Percentiles rank a stretch among this genome's conserved stretches.
These are phyloP conservation scores for Drosophila virilis DNA, from an alignment of 1,140 invertebrate species.

Conservation along the genomic window DNA sequence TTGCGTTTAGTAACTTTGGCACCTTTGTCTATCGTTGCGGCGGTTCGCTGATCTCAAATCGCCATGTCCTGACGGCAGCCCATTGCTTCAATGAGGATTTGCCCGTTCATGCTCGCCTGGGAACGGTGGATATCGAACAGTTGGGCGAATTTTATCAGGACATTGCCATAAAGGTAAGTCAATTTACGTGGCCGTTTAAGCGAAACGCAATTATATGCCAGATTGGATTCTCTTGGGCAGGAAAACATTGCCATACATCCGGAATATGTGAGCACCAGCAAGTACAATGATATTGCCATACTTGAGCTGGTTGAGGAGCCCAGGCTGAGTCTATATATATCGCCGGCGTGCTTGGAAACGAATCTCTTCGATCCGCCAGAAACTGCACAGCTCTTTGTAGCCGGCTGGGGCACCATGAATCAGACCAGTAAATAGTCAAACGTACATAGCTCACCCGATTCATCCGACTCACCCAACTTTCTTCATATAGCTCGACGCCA, in stretches of 20 bases:
- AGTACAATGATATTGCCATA: constrained; percentile 75
- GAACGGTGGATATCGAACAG: constrained; percentile 57
- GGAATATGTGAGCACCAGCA: constrained; percentile 56
- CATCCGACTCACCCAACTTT: background rate
- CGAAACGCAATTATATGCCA: background rate
- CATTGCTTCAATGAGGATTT: constrained; percentile 87
- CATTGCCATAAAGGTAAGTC: constrained; percentile 47
- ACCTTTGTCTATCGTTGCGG: constrained; percentile 83
- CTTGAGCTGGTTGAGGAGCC: constrained; percentile 56
- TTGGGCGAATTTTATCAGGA: constrained; percentile 38
- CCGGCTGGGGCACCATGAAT: constrained; percentile 74
- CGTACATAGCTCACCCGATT: too few relatives aligned
- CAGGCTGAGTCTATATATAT: constrained; percentile 25
- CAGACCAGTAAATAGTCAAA: constrained; percentile 52
- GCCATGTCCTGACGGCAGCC: constrained; percentile 88
- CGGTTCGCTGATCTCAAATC: constrained; percentile 84
- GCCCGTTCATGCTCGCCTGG: constrained; percentile 66
- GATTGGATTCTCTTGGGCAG: constrained; percentile 19
- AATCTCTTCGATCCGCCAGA: constrained; percentile 49
- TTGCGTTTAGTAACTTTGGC: constrained; percentile 52
- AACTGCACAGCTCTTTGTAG: constrained; percentile 46
- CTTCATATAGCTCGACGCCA: constrained; percentile 31
- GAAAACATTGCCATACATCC: constrained; percentile 55
- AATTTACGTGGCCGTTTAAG: too few relatives aligned
- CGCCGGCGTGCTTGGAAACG: constrained; percentile 68